Base-by-base conservation (phyloP, 2,797 vertebrate genomes). In the Knipowitschia caucasica region DNA sequence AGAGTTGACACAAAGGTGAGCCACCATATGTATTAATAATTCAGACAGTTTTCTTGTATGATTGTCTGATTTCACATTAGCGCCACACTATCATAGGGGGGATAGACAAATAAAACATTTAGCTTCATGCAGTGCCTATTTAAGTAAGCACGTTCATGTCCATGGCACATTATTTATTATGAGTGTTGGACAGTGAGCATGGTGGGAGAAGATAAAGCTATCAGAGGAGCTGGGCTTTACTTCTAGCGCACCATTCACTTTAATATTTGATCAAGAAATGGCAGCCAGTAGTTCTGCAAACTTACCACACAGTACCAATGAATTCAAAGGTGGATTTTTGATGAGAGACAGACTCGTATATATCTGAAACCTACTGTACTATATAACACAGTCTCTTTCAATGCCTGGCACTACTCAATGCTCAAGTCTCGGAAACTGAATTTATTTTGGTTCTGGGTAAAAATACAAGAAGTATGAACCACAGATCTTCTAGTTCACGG, bases 1-100 rank as follows among this genome's bases (percentile, higher is more conserved):
- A 26, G 60, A 71, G 76, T 73, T 84, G 67, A 86, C 15, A 58
- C 56, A 71, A 74, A 69, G 80, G 77, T 86, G 61, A 83, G 56
- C 61, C 68, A 20, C 54, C 31, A 12, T 70, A 3, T 29, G 40
- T 58, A 71, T 86, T 1, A 85, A 86, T 85, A 67, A 77, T 82
- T 84, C 14, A 79, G 45, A 11, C 42, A 17, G 64, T 45, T 44
- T 73, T 76, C 45, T 69, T 81, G 76, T 79, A 62, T 59, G 61
- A 56, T 59, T 50, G 43, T 56, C 56, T 70, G 55, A 80, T 73
- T 71, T 53, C 62, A 62, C 75, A 73, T 77, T 76, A 75, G 60
- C 35, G 7, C 30, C 7, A 47, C 26, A 27, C 46, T 29, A 57
- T 60, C 56, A 36, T 66, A 61, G 17, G 17, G 2, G 7, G 0